These are phyloP conservation scores for Sula dactylatra DNA, from an alignment of 2,113 vertebrate species.

Conservation along the genomic window DNA sequence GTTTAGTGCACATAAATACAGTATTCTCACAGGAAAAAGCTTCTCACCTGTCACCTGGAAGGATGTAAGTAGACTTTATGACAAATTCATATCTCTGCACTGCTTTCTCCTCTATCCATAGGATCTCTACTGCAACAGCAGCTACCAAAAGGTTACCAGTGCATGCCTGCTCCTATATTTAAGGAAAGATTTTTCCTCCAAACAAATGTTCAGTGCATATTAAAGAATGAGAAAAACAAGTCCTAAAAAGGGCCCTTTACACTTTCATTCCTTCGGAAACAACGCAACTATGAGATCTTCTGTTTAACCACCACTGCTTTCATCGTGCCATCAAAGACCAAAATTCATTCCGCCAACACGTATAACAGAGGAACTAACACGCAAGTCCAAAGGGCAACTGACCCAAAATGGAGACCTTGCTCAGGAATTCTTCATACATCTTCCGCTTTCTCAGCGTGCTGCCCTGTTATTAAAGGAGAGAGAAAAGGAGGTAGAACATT, in stretches of 20 bases:
- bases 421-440: slow-evolving; percentile 98
- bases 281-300: neutral
- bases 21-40: neutral
- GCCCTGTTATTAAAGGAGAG: slow-evolving; percentile 77
- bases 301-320: neutral
- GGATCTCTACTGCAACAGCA: neutral
- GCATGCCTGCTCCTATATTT: neutral
- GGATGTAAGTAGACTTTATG: neutral
- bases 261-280: neutral
- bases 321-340: neutral
- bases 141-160: neutral
- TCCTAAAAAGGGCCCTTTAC: neutral
- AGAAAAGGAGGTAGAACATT: neutral
- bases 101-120: neutral
- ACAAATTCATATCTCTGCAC: neutral
- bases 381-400: slow-evolving; percentile 61
- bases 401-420: slow-evolving; percentile 98
- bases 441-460: slow-evolving; percentile 94
- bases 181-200: neutral
- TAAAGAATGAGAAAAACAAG: neutral
- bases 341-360: neutral
- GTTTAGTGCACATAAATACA: neutral
- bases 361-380: neutral
- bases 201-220: neutral
- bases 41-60: neutral